A percentile compares a stretch with the other conserved stretches of the same genome.
These are phyloP conservation scores for Scaptomyza montana DNA, from an alignment of 1,140 invertebrate species.

Conservation along the genomic window DNA sequence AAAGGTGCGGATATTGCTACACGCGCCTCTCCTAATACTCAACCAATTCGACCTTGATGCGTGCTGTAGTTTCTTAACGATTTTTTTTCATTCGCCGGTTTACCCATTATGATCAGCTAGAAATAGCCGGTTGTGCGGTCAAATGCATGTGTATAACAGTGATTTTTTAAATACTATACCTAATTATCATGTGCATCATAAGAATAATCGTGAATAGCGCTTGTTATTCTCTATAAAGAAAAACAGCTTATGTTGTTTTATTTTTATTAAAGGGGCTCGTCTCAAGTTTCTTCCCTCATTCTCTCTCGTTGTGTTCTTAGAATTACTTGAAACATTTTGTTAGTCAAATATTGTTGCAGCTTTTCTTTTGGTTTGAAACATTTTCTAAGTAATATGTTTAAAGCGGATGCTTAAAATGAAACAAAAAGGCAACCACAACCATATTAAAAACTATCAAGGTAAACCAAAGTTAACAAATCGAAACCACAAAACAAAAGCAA, in stretches of 20 bases:
- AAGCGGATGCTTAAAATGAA: no score
- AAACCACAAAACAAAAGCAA: slow-evolving; percentile 15
- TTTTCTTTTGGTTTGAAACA: neutral
- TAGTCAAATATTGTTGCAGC: no score
- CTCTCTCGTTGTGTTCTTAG: neutral
- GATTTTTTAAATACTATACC: neutral
- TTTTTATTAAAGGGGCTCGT: slow-evolving; percentile 58
- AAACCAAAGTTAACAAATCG: slow-evolving; percentile 17
- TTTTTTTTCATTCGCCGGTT: slow-evolving; percentile 31
- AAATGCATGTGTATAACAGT: neutral
- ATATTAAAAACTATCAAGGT: slow-evolving; percentile 22
- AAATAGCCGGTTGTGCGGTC: slow-evolving; percentile 36
- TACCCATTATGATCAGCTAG: slow-evolving; percentile 44
- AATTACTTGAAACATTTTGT: neutral
- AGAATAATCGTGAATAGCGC: neutral
- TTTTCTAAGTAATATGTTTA: no score
- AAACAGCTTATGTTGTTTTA: neutral
- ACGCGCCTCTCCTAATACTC: slow-evolving; percentile 44
- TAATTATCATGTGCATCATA: neutral
- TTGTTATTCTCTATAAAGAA: neutral
- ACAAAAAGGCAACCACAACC: no score
- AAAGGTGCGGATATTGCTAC: slow-evolving; percentile 23
- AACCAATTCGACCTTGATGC: slow-evolving; percentile 77
- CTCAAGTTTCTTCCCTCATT: slow-evolving; percentile 38
- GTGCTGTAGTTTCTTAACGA: slow-evolving; percentile 9